phyloP scores from a whole-genome alignment of 37 sponge, comb jelly and placozoan genomes.

The Theonella swinhoei region DNA sequence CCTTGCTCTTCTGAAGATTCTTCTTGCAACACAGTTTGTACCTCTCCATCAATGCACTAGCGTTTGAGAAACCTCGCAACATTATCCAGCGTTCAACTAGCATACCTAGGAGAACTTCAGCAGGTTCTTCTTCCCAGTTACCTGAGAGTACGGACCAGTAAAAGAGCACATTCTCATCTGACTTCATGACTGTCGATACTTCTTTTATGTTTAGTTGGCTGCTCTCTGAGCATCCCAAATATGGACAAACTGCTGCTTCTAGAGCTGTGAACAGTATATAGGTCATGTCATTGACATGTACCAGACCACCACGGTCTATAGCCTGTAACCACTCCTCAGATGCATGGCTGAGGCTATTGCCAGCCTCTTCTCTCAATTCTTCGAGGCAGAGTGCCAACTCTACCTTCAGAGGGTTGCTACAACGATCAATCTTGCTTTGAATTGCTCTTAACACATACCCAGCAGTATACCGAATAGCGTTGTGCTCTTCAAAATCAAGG shows the following conservation, averaged over 20 bases:
- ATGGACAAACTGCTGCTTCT: conserved; percentile 3
- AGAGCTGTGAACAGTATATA: conserved; percentile 14
- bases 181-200: neutral
- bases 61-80: conserved; percentile 44
- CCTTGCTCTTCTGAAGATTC: conserved; percentile 33
- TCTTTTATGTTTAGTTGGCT: conserved; percentile 2
- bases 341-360: neutral
- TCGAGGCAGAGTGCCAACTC: conserved; percentile 19
- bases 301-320: conserved; percentile 46
- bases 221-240: neutral
- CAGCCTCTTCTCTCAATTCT: conserved; percentile 8
- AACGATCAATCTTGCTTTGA: conserved; percentile 10
- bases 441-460: no score
- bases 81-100: conserved; percentile 35
- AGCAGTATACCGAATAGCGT: conserved; percentile 36
- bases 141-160: conserved; percentile 20
- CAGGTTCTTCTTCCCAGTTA: conserved; percentile 15
- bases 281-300: no score
- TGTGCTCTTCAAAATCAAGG: no score
- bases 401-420: conserved; percentile 6
- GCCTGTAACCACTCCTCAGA: conserved; percentile 17
- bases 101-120: conserved; percentile 21
- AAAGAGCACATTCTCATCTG: conserved; percentile 31
- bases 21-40: conserved; percentile 43
- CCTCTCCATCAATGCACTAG: conserved; percentile 36